These are phyloP conservation scores for Lycia hirtaria DNA, from an alignment of 2,888 invertebrate species.

Conservation along the genomic window DNA sequence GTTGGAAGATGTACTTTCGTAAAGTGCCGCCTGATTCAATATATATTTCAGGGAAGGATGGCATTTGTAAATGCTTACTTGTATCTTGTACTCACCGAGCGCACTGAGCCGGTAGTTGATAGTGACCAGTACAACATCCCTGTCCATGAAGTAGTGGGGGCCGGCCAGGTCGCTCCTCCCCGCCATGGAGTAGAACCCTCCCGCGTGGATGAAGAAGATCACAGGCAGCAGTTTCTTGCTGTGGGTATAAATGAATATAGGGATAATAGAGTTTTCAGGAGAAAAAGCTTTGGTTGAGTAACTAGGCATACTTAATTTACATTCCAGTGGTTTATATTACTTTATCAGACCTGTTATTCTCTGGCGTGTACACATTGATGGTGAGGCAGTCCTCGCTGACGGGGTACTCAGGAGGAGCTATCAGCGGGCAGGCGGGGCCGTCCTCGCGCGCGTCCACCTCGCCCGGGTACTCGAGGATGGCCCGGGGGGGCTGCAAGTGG, in stretches of 20 bases:
- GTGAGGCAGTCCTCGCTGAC: constrained; percentile 88
- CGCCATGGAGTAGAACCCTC: constrained; percentile 87
- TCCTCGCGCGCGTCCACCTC: constrained; percentile 85
- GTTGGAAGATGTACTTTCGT: too few relatives aligned
- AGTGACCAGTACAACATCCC: constrained; percentile 87
- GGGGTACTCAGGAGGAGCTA: constrained; percentile 51
- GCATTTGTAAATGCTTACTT: too few relatives aligned
- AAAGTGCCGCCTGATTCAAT: too few relatives aligned
- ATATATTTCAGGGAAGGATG: too few relatives aligned
- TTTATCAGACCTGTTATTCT: constrained; percentile 42
- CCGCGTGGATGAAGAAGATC: constrained; percentile 88
- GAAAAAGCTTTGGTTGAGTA: too few relatives aligned
- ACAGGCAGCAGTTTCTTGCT: constrained; percentile 79
- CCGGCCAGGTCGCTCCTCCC: constrained; percentile 85
- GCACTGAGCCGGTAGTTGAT: constrained; percentile 87
- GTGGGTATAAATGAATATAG: constrained; percentile 4
- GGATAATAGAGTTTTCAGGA: not conserved
- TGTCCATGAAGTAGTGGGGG: constrained; percentile 88
- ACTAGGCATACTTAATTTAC: too few relatives aligned
- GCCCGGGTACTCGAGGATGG: constrained; percentile 75
- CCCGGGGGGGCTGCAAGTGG: constrained; percentile 75
- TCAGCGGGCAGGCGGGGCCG: constrained; percentile 86
- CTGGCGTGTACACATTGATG: constrained; percentile 86
- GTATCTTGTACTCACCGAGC: constrained; percentile 79
- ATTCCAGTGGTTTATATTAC: not conserved